Conservation (phyloP, 2,888 invertebrate species). For the Conops quadrifasciatus region DNA sequence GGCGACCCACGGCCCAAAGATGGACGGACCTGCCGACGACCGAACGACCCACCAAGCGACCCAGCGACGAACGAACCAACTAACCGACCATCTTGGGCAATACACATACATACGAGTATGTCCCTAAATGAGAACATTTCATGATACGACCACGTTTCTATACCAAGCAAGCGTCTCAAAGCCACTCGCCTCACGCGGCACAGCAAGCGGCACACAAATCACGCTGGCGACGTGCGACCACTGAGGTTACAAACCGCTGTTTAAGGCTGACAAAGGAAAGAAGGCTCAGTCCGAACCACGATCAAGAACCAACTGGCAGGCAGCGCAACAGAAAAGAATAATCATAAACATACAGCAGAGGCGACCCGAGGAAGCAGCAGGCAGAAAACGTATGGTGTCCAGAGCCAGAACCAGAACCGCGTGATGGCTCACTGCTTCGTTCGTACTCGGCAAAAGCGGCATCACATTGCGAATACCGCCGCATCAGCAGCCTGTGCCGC, state of each 20-base stretch:
- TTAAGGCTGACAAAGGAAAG: conserved; percentile 38
- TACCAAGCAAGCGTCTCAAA: neutral
- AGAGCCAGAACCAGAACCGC: neutral
- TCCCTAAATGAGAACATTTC: neutral
- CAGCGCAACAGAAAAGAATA: conserved; percentile 27
- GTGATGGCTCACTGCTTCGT: no score
- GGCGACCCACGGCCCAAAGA: neutral
- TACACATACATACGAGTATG: no score
- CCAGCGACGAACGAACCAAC: no score
- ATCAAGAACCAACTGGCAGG: conserved; percentile 10
- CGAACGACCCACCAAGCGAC: no score
- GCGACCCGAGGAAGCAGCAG: neutral
- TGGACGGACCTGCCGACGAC: no score
- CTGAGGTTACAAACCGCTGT: conserved; percentile 17
- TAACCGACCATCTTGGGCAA: no score
- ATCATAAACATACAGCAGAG: conserved; percentile 27
- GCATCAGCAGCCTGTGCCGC: no score
- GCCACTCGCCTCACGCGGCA: conserved; percentile 9
- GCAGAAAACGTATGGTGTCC: neutral
- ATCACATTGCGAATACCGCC: neutral
- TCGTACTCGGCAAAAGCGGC: neutral
- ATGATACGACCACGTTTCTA: neutral
- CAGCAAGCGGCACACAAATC: conserved; percentile 29
- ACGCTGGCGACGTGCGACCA: conserved; percentile 23
- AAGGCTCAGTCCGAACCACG: conserved; percentile 34